Evolutionary conservation across 2,113 vertebrate species (phyloP), one percentile per base, ranked within the genome.

Genomic region (Talpa occidentalis): DNA sequence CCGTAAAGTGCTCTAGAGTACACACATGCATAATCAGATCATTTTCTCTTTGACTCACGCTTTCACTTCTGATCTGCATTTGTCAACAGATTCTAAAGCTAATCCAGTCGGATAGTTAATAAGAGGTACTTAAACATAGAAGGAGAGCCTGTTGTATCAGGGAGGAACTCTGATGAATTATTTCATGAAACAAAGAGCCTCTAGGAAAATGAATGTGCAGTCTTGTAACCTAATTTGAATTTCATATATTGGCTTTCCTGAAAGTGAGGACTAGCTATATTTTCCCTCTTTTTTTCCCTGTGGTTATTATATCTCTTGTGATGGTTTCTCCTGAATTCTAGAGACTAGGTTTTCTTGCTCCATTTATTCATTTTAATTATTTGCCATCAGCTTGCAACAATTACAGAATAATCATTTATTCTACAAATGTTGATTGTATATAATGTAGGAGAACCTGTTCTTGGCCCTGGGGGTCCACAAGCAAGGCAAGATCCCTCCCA

Each of bases 11-110:
- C 67, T 96, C 42, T 62, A 40, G 47, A n/a, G 47, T 8, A 15
- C 32, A 44, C 79, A 80, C 11, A 17, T 11, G 35, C 24, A 79
- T 49, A 74, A 83, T 82, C 37, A 79, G 67, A 73, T 67, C 70
- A 52, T 92, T 94, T 96, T 84, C 70, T 90, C 17, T 52, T 62
- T 81, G 69, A 62, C 12, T 89, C 40, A 85, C 16, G 59, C 35
- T 80, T 93, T 94, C 12, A 69, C 28, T 88, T 88, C 40, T 78
- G 81, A 94, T 90, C 42, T 66, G 69, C 54, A 72, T 93, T 93
- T 91, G 14, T 85, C 82, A 74, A 73, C 73, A 69, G 60, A 90
- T 92, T 94, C 44, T 84, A 40, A 95, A 84, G 21, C 72, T 62
- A 94, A 74, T 17, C 70, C 77, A 94, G 60, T 64, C 42, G 81